A percentile compares a stretch with the other conserved stretches of the same genome.
Conservation (phyloP, 2,888 invertebrate species). For the Drosophila siamana region DNA sequence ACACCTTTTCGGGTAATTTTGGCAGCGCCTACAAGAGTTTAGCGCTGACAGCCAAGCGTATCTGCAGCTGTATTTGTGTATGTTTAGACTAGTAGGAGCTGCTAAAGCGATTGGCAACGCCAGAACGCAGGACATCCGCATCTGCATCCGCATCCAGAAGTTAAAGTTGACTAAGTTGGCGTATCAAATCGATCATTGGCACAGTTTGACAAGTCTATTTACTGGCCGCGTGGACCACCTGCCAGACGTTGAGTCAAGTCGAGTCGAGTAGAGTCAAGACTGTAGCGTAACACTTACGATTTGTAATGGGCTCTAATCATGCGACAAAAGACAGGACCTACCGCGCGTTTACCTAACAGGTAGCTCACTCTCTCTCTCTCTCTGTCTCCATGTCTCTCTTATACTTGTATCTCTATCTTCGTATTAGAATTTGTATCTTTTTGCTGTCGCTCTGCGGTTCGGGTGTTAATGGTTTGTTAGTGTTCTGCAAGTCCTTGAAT, state of each 20-base stretch:
- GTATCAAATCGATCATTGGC: conserved; percentile 83
- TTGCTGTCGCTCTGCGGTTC: conserved; percentile 62
- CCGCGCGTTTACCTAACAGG: conserved; percentile 68
- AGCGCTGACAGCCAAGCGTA: conserved; percentile 36
- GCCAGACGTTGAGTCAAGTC: conserved; percentile 27
- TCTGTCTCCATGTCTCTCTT: not conserved
- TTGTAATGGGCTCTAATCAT: conserved; percentile 79
- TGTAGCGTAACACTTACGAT: conserved; percentile 78
- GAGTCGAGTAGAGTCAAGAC: conserved; percentile 32
- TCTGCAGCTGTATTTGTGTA: conserved; percentile 41
- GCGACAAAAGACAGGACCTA: conserved; percentile 73
- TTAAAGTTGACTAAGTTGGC: conserved; percentile 73
- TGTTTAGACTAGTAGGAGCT: conserved; percentile 72
- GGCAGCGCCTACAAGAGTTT: conserved; percentile 49
- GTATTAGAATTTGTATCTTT: conserved; percentile 15
- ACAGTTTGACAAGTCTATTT: conserved; percentile 81
- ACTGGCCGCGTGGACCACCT: conserved; percentile 45
- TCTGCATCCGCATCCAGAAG: conserved; percentile 51
- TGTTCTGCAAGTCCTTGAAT: conserved; percentile 48
- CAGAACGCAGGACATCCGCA: conserved; percentile 40
- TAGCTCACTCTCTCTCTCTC: conserved; percentile 39
- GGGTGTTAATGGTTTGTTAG: conserved; percentile 80
- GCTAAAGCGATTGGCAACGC: conserved; percentile 77
- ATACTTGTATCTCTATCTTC: conserved; percentile 4
- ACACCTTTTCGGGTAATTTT: conserved; percentile 59